Evolutionary conservation across 2,888 invertebrate species (phyloP), one percentile per base, ranked within the genome.

Genomic region (Protonemura montana): DNA sequence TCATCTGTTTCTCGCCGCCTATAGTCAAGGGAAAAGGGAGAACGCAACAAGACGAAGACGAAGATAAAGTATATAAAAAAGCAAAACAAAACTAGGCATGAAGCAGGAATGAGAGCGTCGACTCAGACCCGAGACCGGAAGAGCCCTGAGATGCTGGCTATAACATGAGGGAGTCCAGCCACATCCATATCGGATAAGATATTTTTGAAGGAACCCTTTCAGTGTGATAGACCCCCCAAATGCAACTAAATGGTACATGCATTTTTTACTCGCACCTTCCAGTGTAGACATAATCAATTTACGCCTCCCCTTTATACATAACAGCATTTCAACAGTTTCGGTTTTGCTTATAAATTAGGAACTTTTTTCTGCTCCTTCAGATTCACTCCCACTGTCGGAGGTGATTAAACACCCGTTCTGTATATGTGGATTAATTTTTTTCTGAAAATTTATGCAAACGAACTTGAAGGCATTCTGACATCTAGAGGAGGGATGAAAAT

Each of bases 161-260:
- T 27, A 27, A 81, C 28, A 30, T 30, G 2, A n/a, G 28, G 29
- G 29, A 30, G 30, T 30, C 81, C 28, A 81, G 81, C 81, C 13
- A n/a, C 13, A 35, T 35, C 35, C 35, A 35, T 35, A 3, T 3
- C n/a, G 16, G 59, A 59, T 59, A 59, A 59, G 59, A 59, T 59
- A 59, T 59, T 59, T 59, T 59, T 59, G 59, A 59, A 59, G 21
- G 59, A 81, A 27, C 81, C 81, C 81, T 29, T 81, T 30, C 81
- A 28, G 21, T 21, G 5, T 29, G 59, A 59, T 6, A 81, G 78
- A 78, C 78, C 78, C 30, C 81, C 28, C 81, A 30, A n/a, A 3
- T 81, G 29, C 81, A 81, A 30, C 81, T 81, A 81, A 81, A 81
- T 81, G 81, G 29, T 81, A 81, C 81, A 80, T 30, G 81, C 30